Evolutionary conservation across 2,888 invertebrate species (phyloP), one percentile per base, ranked within the genome.

Genomic region (Neocrepidodera transversa): DNA sequence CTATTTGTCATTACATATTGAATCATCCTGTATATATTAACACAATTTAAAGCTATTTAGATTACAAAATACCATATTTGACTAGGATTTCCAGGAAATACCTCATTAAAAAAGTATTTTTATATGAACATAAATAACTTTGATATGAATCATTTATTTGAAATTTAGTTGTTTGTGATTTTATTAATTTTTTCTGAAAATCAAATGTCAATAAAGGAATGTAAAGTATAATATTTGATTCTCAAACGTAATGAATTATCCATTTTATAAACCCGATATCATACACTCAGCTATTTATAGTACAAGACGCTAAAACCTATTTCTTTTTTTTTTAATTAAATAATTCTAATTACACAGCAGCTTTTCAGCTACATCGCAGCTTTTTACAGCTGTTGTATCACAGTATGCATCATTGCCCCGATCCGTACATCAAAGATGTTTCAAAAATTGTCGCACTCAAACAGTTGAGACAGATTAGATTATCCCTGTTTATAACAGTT

Each of bases 321-420:
- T 55, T 60, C 60, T 51, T 61, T 60, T 62, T 51, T 61, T 58
- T 49, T 59, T 60, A 62, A 62, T 60, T 65, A 70, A 69, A 67
- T 68, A 68, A 63, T 60, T 70, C 66, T 71, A 71, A 69, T 65
- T 60, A 62, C 74, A 74, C 70, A 72, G 74, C 71, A 69, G 71
- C 68, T 67, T 68, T 71, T 70, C 72, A 73, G 74, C 76, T 72
- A 74, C 74, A 16, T 71, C 72, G 75, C 76, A 76, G 76, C 76
- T 72, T 63, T 70, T 73, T 75, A 78, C 77, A 76, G 78, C 78
- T 79, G 78, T 71, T 79, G 77, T 80, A 80, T 80, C 80, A 80
- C 80, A 80, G 80, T 77, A 78, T 78, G 77, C 78, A 63, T 65
- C 65, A 80, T 80, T 80, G 80, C 80, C 79, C 79, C 80, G 76